A percentile compares a stretch with the other conserved stretches of the same genome.
Evolutionary conservation across 2,797 vertebrate genomes (phyloP).

Genomic region (Lerista edwardsae): DNA sequence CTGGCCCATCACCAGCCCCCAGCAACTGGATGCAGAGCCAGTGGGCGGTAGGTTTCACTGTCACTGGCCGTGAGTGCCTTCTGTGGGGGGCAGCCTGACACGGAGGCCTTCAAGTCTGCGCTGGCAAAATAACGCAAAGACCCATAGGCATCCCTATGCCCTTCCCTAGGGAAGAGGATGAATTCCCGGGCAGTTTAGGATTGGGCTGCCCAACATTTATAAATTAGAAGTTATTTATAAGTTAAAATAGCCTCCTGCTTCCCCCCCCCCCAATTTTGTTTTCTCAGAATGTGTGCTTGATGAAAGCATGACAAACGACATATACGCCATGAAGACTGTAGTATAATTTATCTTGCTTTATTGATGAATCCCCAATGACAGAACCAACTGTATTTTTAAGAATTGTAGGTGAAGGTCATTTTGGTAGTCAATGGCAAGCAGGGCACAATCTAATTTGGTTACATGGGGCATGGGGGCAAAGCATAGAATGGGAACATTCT

Average conservation of each 20-base stretch:
- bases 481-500: neutral
- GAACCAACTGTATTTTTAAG: neutral
- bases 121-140: too few relatives aligned
- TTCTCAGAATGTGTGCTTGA: neutral
- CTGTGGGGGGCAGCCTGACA: too few relatives aligned
- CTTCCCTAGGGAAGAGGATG: too few relatives aligned
- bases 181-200: too few relatives aligned
- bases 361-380: neutral
- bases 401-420: neutral
- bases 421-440: neutral
- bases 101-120: too few relatives aligned
- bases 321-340: neutral
- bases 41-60: too few relatives aligned
- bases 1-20: too few relatives aligned
- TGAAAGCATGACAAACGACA: neutral
- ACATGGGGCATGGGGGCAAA: neutral
- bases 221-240: too few relatives aligned
- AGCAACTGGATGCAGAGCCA: too few relatives aligned
- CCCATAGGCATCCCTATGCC: too few relatives aligned
- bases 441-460: fast-evolving
- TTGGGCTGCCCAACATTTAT: too few relatives aligned
- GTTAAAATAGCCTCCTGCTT: neutral
- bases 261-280: neutral
- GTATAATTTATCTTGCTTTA: neutral
- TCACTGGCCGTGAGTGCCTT: too few relatives aligned